Percentiles rank a stretch among this genome's conserved stretches.
Evolutionary conservation across 2,113 vertebrate species (phyloP).

Genomic region (Callochromis pleurospilus): DNA sequence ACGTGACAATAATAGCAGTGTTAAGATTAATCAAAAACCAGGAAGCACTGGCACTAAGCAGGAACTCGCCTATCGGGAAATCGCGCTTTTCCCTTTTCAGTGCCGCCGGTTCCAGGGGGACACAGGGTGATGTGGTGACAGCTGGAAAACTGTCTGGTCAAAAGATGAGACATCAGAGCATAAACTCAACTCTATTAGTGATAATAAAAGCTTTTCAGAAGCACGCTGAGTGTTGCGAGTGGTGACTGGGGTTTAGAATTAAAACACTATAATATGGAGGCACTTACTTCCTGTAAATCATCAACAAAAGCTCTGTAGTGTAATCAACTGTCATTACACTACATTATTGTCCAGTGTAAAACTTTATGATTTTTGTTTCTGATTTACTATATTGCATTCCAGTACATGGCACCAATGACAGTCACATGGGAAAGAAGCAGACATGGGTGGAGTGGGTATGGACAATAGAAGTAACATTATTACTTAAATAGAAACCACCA

Average conservation of each 20-base stretch:
- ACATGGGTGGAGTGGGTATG: not conserved
- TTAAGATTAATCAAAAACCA: rapidly evolving
- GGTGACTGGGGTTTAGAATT: rapidly evolving
- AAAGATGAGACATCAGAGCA: not conserved
- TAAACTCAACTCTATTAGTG: rapidly evolving
- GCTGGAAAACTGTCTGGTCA: not conserved
- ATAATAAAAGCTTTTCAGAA: not conserved
- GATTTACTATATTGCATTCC: not conserved
- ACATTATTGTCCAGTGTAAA: not conserved
- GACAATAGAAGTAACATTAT: not conserved
- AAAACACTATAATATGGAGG: rapidly evolving
- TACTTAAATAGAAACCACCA: not conserved
- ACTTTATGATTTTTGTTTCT: not conserved
- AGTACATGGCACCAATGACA: rapidly evolving
- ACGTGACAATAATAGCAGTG: rapidly evolving
- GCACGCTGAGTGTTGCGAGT: not conserved
- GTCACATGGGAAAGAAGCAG: not conserved
- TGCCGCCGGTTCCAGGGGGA: not conserved
- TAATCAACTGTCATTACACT: rapidly evolving
- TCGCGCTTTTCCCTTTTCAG: rapidly evolving
- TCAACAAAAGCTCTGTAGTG: rapidly evolving
- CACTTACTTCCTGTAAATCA: not conserved
- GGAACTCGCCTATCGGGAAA: rapidly evolving
- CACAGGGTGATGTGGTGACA: not conserved
- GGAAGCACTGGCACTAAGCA: not conserved